These are phyloP conservation scores for Ptychodera flava DNA, from an alignment of 35 echinoderm and acorn worm species.

Conservation along the genomic window DNA sequence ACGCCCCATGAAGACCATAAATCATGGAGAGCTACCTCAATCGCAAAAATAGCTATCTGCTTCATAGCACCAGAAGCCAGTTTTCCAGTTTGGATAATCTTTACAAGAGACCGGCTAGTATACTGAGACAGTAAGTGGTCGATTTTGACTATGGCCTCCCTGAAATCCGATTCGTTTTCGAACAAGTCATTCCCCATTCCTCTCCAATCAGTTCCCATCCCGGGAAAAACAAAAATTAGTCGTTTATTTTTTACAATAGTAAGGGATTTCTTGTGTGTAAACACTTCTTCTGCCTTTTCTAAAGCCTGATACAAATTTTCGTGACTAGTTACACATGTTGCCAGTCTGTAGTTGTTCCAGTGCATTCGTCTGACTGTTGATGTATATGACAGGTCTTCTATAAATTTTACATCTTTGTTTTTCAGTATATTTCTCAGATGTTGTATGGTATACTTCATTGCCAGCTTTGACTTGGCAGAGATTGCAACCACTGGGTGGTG, in stretches of 20 bases:
- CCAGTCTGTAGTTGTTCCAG: neutral
- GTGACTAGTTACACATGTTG: neutral
- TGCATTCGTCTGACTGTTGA: neutral
- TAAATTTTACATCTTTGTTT: neutral
- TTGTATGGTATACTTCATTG: neutral
- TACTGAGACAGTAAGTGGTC: neutral
- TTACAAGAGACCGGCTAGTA: neutral
- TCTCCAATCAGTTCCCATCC: slow-evolving; percentile 80
- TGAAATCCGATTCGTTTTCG: slow-evolving; percentile 21
- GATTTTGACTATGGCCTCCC: slow-evolving; percentile 30
- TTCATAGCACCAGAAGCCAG: slow-evolving; percentile 3
- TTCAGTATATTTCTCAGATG: neutral
- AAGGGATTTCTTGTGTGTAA: neutral
- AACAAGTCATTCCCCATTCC: slow-evolving; percentile 53
- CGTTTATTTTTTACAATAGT: neutral
- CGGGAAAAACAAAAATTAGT: slow-evolving; percentile 54
- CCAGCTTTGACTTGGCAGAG: slow-evolving; percentile 13
- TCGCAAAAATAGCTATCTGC: slow-evolving; percentile 45
- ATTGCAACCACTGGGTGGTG: neutral
- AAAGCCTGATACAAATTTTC: neutral
- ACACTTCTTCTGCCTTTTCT: neutral
- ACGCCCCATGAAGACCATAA: slow-evolving; percentile 29
- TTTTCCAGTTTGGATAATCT: neutral
- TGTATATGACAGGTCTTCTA: slow-evolving; percentile 1
- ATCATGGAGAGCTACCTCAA: slow-evolving; percentile 39